A percentile compares a stretch with the other conserved stretches of the same genome.
phyloP scores from a whole-genome alignment of 2,113 vertebrate genomes.

The Tylochromis polylepis region DNA sequence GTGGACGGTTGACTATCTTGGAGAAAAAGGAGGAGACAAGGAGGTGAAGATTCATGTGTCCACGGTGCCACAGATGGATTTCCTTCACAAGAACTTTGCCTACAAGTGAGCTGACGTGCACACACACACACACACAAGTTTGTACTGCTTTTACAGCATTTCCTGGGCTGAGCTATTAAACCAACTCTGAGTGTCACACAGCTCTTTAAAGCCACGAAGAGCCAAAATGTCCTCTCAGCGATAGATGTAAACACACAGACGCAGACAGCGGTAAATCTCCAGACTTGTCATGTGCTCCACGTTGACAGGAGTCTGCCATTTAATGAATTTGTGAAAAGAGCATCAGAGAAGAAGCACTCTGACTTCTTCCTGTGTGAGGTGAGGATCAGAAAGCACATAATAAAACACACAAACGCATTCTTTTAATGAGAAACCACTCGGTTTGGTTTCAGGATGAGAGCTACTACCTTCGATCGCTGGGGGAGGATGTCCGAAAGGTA shows the following conservation, averaged over 20 bases:
- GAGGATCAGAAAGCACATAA: background rate
- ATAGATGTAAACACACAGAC: background rate
- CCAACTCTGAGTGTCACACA: background rate
- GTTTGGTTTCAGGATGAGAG: constrained; percentile 81
- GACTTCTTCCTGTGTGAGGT: constrained; percentile 92
- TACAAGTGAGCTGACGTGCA: constrained; percentile 79
- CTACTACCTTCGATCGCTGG: constrained; percentile 93
- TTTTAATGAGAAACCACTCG: background rate
- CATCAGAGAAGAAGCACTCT: constrained; percentile 83
- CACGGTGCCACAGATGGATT: constrained; percentile 85
- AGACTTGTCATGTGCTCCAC: background rate
- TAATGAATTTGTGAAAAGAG: constrained; percentile 83
- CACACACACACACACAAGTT: background rate
- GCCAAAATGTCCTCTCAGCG: background rate
- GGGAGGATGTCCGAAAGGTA: constrained; percentile 90
- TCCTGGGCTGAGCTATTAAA: background rate
- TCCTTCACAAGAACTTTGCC: constrained; percentile 92
- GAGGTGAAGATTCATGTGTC: constrained; percentile 91
- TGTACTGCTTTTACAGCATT: background rate
- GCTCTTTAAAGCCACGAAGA: background rate
- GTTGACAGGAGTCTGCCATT: constrained; percentile 86
- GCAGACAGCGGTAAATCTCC: rapidly evolving
- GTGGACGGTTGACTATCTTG: constrained; percentile 86
- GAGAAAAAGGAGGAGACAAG: constrained; percentile 68
- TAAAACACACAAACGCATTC: background rate